Evolutionary conservation across 2,113 vertebrate species (phyloP), one percentile per base, ranked within the genome.

Genomic region (Engystomops pustulosus): DNA sequence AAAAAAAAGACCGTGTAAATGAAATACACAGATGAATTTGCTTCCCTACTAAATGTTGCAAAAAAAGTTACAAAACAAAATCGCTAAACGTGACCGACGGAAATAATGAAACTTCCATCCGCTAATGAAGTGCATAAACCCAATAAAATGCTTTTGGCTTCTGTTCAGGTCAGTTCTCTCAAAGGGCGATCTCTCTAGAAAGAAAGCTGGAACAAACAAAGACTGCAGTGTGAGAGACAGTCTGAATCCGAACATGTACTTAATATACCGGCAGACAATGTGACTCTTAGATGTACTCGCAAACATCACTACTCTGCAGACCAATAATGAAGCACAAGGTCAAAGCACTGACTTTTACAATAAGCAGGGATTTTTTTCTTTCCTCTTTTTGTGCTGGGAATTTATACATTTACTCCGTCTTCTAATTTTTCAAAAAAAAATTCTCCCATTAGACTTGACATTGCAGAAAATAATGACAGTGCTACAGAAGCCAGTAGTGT

Each of bases 371-470:
- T 75, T 79, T 79, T 27, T 30, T 45, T 60, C 32, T 41, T 49
- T 45, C 38, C 41, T 8, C 49, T 51, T 49, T 55, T 36, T 58
- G 51, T 77, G 74, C 81, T 78, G 45, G 82, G 72, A 84, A 78
- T 53, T 69, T 78, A 41, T 44, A 62, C 20, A 84, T 55, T 67
- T 84, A 55, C 18, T 58, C 30, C 45, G 4, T 60, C 6, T 80
- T 41, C 51, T 20, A 18, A 84, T 82, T 79, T 78, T 78, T 44
- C 34, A 32, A 70, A 70, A 70, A 8, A 70, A 70, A 10, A 78
- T 30, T 70, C 62, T 85, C 51, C 47, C 62, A 85, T 70, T 78
- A 32, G 18, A 84, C 70, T 53, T 85, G 83, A 85, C 83, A 79
- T 85, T 85, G 62, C 36, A 70, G 12, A 77, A 69, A 78, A 78